phyloP scores from a whole-genome alignment of 64 coral and sea anemone species.

The Pachyseris speciosa region DNA sequence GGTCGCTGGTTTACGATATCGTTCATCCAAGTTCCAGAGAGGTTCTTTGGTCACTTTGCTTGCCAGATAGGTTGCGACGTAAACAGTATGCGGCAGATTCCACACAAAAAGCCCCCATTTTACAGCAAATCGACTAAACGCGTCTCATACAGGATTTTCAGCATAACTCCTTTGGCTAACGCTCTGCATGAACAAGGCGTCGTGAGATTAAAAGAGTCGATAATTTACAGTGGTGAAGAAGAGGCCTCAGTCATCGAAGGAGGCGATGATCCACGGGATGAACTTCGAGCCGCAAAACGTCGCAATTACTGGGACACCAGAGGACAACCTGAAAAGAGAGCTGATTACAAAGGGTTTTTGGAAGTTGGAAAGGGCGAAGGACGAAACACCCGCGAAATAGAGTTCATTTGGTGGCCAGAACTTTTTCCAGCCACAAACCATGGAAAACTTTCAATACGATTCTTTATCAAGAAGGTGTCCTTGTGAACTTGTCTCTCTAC shows the following conservation, averaged over 20 bases:
- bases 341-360: too few species aligned
- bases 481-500: too few species aligned
- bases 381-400: not conserved
- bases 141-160: conserved; percentile 10
- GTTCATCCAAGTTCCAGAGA: not conserved
- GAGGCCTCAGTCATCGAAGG: not conserved
- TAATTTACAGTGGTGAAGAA: conserved; percentile 1
- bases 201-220: not conserved
- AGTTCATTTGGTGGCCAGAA: conserved; percentile 3
- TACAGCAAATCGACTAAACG: not conserved
- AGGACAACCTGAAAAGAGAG: not conserved
- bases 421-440: not conserved
- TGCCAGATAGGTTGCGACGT: not conserved
- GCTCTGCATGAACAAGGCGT: not conserved
- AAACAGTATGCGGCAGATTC: not conserved
- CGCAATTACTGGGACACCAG: not conserved
- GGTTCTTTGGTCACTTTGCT: not conserved
- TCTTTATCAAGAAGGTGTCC: conserved; percentile 11
- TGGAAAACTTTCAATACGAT: not conserved
- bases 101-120: conserved; percentile 21
- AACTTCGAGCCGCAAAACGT: not conserved
- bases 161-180: not conserved
- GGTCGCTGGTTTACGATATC: not conserved
- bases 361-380: not conserved
- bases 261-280: not conserved